These are phyloP conservation scores for Coelopa frigida DNA, from an alignment of 1,140 invertebrate species.

Conservation along the genomic window DNA sequence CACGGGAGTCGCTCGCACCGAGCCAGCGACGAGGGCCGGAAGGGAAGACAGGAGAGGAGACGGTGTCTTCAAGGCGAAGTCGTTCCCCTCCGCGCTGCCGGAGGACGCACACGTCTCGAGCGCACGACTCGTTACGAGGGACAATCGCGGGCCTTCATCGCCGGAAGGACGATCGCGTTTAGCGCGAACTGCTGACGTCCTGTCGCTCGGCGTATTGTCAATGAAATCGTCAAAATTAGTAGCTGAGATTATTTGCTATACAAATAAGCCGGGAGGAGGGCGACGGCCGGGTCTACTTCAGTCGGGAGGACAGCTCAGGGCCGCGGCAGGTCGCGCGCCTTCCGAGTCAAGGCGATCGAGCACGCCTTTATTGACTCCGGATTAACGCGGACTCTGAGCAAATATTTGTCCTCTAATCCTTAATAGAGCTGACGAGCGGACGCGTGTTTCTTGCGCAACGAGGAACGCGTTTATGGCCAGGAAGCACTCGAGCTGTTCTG, in stretches of 20 bases:
- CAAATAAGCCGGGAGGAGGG: too few relatives aligned
- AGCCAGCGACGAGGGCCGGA: not conserved
- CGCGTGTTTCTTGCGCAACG: too few relatives aligned
- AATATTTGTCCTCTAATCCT: too few relatives aligned
- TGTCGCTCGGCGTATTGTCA: constrained; percentile 26
- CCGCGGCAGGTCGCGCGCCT: too few relatives aligned
- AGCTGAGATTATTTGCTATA: constrained; percentile 14
- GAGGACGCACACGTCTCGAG: not conserved
- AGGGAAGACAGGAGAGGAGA: not conserved
- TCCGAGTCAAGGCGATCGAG: too few relatives aligned
- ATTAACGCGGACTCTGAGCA: too few relatives aligned
- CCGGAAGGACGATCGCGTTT: constrained; percentile 8
- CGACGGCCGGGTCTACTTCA: too few relatives aligned
- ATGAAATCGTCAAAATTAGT: constrained; percentile 27
- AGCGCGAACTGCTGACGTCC: constrained; percentile 23
- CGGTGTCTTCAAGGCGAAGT: constrained; percentile 1
- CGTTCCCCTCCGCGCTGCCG: not conserved
- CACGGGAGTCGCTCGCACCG: constrained; percentile 24
- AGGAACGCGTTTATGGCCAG: too few relatives aligned
- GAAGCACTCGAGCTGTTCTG: too few relatives aligned
- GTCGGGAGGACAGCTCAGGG: too few relatives aligned
- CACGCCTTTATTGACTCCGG: too few relatives aligned
- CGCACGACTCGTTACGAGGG: constrained; percentile 28
- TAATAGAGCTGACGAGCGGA: too few relatives aligned
- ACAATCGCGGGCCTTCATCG: constrained; percentile 28